Base-by-base conservation (phyloP, 2,888 invertebrate genomes). In the Mantis religiosa region DNA sequence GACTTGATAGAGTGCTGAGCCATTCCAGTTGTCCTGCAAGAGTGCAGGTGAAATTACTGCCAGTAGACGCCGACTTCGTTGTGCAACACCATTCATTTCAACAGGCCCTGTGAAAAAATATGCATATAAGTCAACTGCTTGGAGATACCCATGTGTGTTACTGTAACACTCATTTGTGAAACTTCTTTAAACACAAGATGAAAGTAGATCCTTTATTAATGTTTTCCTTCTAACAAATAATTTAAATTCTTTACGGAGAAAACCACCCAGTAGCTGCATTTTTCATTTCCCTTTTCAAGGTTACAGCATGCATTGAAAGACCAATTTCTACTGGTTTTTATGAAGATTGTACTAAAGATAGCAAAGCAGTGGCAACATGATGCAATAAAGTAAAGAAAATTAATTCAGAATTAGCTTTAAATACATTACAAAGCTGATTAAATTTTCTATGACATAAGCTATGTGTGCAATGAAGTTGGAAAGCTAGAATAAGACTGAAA, bases 41-140 rank as follows among this genome's bases (percentile, higher is more conserved):
- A 93, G 92, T 1, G 93, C 92, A 14, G 94, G 94, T 9, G 94
- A 94, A 28, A 94, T 91, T 6, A 95, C 92, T 3, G 94, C 93
- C 83, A 95, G 91, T 27, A 94, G 91, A 82, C 94, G 92, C 91
- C 94, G 93, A 28, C 90, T 89, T 34, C 88, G 85, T 28, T 87
- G 82, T 15, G 88, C 89, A 30, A 83, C 30, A 15, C 54, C 88
- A 34, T 85, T 84, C 47, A 89, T 54, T 83, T 89, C 89, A 15
- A 85, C 82, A 34, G 88, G 85, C 90, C 90, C 90, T 71, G 54
- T 71, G 25, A 20, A 71, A 71, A n/a, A 71, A 41, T 41, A 0
- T 41, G 12, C 20, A 71, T 71, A 71, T 20, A 25, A 71, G 2
- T 20, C 54, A 20, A 20, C 2, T 54, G 20, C 54, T 54, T 54